A percentile compares a stretch with the other conserved stretches of the same genome.
These are phyloP conservation scores for Orchesellides sinensis DNA, from an alignment of 2,888 invertebrate genomes.

Conservation along the genomic window DNA sequence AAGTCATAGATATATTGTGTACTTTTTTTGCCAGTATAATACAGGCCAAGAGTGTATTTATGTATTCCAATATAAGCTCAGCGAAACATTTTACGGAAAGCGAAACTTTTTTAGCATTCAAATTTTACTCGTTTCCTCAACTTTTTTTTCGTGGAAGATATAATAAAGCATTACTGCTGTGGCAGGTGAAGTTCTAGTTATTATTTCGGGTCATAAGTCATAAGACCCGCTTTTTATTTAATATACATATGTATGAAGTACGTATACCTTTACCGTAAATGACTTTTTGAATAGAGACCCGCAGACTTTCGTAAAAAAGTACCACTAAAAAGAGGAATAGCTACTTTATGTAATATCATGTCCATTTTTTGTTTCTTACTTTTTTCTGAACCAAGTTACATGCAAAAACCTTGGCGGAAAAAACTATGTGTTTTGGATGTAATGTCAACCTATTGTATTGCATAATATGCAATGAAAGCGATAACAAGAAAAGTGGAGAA, in stretches of 20 bases:
- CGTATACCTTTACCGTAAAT: too few species aligned
- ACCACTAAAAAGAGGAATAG: too few species aligned
- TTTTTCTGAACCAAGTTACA: too few species aligned
- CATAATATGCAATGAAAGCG: too few species aligned
- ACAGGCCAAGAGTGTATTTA: too few species aligned
- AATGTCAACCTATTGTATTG: too few species aligned
- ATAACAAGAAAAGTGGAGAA: too few species aligned
- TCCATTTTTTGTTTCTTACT: too few species aligned
- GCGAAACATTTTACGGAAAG: background rate
- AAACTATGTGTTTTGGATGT: too few species aligned
- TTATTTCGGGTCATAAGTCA: conserved; percentile 39
- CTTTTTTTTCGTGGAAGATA: background rate
- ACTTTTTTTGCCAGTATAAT: too few species aligned
- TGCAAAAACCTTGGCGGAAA: too few species aligned
- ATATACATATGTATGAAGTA: conserved; percentile 13
- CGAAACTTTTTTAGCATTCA: conserved; percentile 26
- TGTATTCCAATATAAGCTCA: background rate
- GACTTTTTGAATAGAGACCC: background rate
- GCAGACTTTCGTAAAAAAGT: background rate
- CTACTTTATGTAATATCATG: too few species aligned
- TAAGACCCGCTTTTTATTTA: conserved; percentile 1
- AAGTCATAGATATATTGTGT: background rate
- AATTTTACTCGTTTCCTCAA: conserved; percentile 10
- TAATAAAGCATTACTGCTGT: conserved; percentile 26
- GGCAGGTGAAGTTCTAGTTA: conserved; percentile 24